Percentiles rank a stretch among this genome's conserved stretches.
phyloP scores from a whole-genome alignment of 2,113 vertebrate species.

The Dascyllus trimaculatus region DNA sequence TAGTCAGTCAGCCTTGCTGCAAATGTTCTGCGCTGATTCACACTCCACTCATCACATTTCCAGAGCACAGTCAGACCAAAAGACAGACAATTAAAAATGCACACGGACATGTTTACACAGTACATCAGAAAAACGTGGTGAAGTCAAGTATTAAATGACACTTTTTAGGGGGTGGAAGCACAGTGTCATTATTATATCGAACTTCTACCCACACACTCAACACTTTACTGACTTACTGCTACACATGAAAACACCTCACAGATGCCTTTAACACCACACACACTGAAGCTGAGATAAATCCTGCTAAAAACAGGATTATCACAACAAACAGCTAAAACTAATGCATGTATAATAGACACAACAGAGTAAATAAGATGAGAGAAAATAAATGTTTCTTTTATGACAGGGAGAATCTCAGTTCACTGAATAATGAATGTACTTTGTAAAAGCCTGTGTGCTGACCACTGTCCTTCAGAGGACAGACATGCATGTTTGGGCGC shows the following conservation, averaged over 20 bases:
- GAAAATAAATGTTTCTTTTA: constrained; percentile 31
- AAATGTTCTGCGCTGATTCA: neutral
- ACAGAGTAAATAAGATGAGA: neutral
- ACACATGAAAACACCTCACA: neutral
- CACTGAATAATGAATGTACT: constrained; percentile 75
- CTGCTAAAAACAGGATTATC: neutral
- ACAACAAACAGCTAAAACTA: neutral
- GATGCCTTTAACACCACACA: too few relatives aligned
- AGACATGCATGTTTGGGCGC: constrained; percentile 13
- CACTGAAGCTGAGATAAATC: neutral
- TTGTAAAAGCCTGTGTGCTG: constrained; percentile 51
- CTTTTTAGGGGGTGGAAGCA: too few relatives aligned
- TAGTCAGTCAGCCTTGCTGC: neutral
- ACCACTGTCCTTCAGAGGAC: neutral
- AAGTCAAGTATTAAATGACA: neutral
- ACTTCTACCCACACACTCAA: neutral
- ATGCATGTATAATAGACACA: neutral
- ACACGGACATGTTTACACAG: neutral
- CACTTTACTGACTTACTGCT: neutral
- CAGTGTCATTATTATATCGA: neutral
- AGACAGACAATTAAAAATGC: neutral
- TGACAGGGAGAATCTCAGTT: constrained; percentile 52
- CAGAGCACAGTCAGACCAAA: neutral
- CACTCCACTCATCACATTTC: neutral
- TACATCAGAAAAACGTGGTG: neutral